Evolutionary conservation across 2,113 vertebrate genomes (phyloP).

Genomic region (Rissa tridactyla): DNA sequence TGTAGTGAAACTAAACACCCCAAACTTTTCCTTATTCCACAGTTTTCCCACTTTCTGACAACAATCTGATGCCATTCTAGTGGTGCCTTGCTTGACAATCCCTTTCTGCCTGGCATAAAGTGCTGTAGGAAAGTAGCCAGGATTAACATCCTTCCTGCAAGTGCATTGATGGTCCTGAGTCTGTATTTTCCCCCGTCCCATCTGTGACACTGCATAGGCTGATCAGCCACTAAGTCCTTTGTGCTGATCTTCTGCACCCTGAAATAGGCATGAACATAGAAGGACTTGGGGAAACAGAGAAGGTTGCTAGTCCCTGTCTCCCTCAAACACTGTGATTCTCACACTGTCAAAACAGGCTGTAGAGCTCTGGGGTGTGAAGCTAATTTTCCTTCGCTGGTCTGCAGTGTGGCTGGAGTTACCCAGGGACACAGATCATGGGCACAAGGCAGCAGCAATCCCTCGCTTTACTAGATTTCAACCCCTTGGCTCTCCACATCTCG

Average conservation of each 20-base stretch:
- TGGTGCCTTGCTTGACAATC: not conserved
- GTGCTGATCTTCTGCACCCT: not conserved
- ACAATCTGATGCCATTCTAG: not conserved
- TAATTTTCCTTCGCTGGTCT: not conserved
- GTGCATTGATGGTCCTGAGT: not conserved
- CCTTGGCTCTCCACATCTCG: not conserved
- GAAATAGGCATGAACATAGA: not conserved
- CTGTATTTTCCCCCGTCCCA: not conserved
- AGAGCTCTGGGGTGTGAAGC: not conserved
- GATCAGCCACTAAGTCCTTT: not conserved
- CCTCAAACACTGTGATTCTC: not conserved
- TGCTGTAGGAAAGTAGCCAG: not conserved
- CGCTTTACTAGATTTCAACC: not conserved
- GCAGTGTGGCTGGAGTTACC: not conserved
- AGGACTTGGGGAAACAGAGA: not conserved
- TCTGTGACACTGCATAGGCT: not conserved
- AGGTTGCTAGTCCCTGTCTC: not conserved
- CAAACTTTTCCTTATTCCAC: not conserved
- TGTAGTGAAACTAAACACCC: slow-evolving; percentile 36
- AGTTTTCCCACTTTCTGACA: slow-evolving; percentile 3
- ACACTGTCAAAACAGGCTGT: not conserved
- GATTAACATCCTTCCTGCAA: not conserved
- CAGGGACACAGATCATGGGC: not conserved
- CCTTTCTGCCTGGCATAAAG: not conserved
- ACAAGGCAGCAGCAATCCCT: not conserved